Base-by-base conservation (phyloP, 2,888 invertebrate genomes). In the Torymus aiolomorphi region DNA sequence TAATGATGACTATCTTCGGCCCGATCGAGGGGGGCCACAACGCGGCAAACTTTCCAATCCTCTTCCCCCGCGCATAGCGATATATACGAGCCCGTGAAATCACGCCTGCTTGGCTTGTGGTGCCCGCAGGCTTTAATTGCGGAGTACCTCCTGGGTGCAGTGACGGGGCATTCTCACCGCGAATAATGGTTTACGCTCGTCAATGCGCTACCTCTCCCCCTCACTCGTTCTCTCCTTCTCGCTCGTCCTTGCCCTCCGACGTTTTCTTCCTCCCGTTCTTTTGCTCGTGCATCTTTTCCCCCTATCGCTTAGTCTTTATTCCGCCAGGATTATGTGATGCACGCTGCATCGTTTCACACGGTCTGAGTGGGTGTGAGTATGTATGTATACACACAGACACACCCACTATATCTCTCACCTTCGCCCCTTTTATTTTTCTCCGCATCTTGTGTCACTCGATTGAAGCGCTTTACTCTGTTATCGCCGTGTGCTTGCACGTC, bases 171-270 rank as follows among this genome's bases (percentile, higher is more conserved):
- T 69, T 73, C 72, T 78, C 70, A n/a, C 20, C 62, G 67, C 57
- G 66, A 71, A 77, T 77, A 77, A 72, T 69, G 74, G 56, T 57
- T 42, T 49, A 16, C 72, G 76, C 80, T 80, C 78, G 74, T 69
- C 73, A 77, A 62, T 80, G 69, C 73, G 59, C 67, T 59, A 61
- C 59, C 52, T 31, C 13, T 61, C 63, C 73, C 69, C 76, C 74
- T 73, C 16, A 66, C 20, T 57, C 67, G 54, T 54, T 56, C 61
- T 65, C 16, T 49, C n/a, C 59, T 14, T 70, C 49, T 71, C 31
- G 18, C n/a, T 2, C 42, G n/a, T 56, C 13, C 42, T 66, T 59
- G 49, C 24, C 31, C 18, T 31, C 31, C 14, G 14, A 20, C 18
- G 14, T 14, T n/a, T n/a, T 16, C 31, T 18, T 18, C 56, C 18